Evolutionary conservation across 2,113 vertebrate species (phyloP).

Genomic region (Phalacrocorax aristotelis): DNA sequence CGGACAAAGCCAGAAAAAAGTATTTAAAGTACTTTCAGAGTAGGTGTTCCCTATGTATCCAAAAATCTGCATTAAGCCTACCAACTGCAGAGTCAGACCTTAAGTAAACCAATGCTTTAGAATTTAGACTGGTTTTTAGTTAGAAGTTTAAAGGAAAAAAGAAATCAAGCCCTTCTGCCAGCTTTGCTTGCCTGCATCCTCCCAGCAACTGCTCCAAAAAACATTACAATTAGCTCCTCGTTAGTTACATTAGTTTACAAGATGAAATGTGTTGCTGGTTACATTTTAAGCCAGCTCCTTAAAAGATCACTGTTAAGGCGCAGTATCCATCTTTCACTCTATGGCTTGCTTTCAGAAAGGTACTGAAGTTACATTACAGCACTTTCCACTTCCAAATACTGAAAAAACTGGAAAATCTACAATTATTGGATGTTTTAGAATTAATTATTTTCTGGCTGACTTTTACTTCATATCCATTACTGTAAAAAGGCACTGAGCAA

Average conservation of each 20-base stretch:
- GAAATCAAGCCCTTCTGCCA: not conserved
- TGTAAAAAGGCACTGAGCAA: not conserved
- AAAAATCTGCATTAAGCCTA: not conserved
- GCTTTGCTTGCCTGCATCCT: not conserved
- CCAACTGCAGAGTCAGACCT: conserved; percentile 13
- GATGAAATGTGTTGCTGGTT: not conserved
- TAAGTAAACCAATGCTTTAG: not conserved
- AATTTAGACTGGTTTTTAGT: not conserved
- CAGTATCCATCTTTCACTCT: not conserved
- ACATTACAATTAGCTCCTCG: not conserved
- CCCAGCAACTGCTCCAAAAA: not conserved
- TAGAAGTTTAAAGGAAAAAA: not conserved
- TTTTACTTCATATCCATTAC: not conserved
- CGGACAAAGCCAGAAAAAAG: not conserved
- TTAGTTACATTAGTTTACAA: conserved; percentile 8
- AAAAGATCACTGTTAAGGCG: not conserved
- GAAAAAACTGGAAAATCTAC: not conserved
- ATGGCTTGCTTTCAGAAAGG: not conserved
- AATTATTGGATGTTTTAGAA: not conserved
- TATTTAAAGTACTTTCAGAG: not conserved
- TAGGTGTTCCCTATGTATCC: not conserved
- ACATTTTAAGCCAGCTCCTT: not conserved
- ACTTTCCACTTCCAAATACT: not conserved
- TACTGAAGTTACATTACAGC: not conserved
- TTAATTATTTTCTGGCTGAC: not conserved